Evolutionary conservation across 2,888 invertebrate genomes (phyloP), one percentile per base, ranked within the genome.

Genomic region (Diadegma fenestrale): DNA sequence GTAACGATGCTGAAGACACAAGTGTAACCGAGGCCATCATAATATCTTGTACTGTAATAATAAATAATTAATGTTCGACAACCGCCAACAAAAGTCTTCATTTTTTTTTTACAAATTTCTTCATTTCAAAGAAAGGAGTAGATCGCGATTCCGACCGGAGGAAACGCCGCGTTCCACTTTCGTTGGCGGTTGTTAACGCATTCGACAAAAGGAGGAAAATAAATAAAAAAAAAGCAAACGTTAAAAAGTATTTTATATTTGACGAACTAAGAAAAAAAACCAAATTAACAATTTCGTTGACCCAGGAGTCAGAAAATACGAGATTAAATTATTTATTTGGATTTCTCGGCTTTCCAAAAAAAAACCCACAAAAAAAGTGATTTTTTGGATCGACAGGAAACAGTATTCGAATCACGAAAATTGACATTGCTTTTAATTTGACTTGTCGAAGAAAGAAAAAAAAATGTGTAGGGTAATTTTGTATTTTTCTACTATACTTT

Each of bases 31-130:
- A 89, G 87, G 90, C 90, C 90, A 89, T 89, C 87, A 88, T 89
- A 90, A 90, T 90, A 90, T 88, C 90, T 88, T 90, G 90, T 91
- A 91, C 89, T 89, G 90, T 89, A 90, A 90, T 91, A 80, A 82
- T 80, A 66, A 77, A 85, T 86, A 78, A 71, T 26, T 58, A 75
- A 82, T 64, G 41, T 83, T 82, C 80, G 54, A 68, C 68, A 80
- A 86, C 64, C 63, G 82, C 17, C 58, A 64, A 86, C 68, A 48
- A 51, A 54, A 78, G 80, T 48, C 17, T 4, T n/a, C n/a, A n/a
- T 43, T 58, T 71, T 63, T 45, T 54, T 51, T 73, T 48, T 22
- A 17, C 61, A 33, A 26, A 26, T 45, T 71, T 82, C 48, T 69
- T 58, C 19, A 51, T 33, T 63, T 61, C 12, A 41, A 66, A n/a